A percentile compares a stretch with the other conserved stretches of the same genome.
phyloP scores from a whole-genome alignment of 37 sponge, comb jelly and placozoan genomes.

The Axinella damicornis region DNA sequence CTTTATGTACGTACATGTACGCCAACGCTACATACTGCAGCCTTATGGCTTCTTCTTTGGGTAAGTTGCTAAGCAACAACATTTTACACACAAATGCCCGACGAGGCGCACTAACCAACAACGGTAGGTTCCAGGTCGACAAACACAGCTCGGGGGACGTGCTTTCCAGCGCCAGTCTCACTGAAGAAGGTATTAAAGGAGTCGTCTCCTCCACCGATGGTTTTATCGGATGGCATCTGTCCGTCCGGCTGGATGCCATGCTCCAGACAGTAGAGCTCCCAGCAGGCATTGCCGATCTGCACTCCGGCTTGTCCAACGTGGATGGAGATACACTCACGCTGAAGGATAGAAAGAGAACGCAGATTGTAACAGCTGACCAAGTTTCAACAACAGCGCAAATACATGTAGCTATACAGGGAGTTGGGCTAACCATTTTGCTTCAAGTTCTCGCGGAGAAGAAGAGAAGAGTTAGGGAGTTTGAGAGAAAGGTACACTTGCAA shows the following conservation, averaged over 20 bases:
- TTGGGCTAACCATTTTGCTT: too few species aligned
- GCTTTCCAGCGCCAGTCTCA: slow-evolving; percentile 94
- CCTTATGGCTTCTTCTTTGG: too few species aligned
- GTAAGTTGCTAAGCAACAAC: too few species aligned
- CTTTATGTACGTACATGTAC: too few species aligned
- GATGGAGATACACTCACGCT: slow-evolving; percentile 94
- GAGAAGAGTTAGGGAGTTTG: too few species aligned
- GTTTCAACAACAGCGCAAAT: too few species aligned
- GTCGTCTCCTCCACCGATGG: slow-evolving; percentile 94
- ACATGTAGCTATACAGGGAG: too few species aligned
- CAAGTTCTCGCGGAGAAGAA: too few species aligned
- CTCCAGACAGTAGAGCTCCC: slow-evolving; percentile 98
- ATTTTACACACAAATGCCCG: too few species aligned
- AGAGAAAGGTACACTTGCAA: too few species aligned
- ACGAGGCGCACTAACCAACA: slow-evolving; percentile 63
- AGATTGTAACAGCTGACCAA: neutral
- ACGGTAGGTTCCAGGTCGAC: slow-evolving; percentile 96
- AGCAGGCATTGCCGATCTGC: slow-evolving; percentile 97
- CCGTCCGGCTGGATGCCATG: slow-evolving; percentile 98
- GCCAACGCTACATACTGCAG: too few species aligned
- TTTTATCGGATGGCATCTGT: slow-evolving; percentile 96
- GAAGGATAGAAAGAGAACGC: slow-evolving; percentile 18
- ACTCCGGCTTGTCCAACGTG: slow-evolving; percentile 98
- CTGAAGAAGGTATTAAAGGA: slow-evolving; percentile 98
- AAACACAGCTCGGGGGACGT: slow-evolving; percentile 95